phyloP scores from a whole-genome alignment of 1,140 invertebrate species.

The Maniola jurtina region DNA sequence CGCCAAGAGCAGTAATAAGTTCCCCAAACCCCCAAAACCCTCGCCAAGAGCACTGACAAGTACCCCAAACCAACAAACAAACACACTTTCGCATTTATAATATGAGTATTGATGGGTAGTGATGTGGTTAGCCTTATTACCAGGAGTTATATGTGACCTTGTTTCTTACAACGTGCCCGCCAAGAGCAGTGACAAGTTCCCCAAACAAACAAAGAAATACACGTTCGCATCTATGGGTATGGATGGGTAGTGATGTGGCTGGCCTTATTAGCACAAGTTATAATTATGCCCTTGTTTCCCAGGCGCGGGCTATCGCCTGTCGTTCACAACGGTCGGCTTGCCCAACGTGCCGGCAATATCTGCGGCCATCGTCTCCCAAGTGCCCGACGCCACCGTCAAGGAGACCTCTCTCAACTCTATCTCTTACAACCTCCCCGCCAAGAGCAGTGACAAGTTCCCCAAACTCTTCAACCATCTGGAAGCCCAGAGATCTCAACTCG shows the following conservation, averaged over 20 bases:
- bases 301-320: conserved; percentile 64
- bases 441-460: conserved; percentile 69
- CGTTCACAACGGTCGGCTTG: conserved; percentile 45
- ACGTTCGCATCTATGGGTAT: too few relatives aligned
- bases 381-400: conserved; percentile 48
- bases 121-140: too few relatives aligned
- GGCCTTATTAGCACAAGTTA: too few relatives aligned
- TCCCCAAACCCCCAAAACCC: too few relatives aligned
- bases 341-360: conserved; percentile 46
- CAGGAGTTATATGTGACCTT: too few relatives aligned
- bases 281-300: conserved; percentile 2
- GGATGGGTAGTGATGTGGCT: too few relatives aligned
- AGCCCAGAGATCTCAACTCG: conserved; percentile 78
- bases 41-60: conserved; percentile 33
- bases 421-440: conserved; percentile 53
- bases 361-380: conserved; percentile 31
- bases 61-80: conserved; percentile 76
- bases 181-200: conserved; percentile 63
- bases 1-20: too few relatives aligned
- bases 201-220: conserved; percentile 50
- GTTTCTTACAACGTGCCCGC: conserved; percentile 48
- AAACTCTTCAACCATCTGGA: conserved; percentile 84
- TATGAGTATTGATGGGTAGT: too few relatives aligned
- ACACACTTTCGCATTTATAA: too few relatives aligned
- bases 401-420: conserved; percentile 49